Evolutionary conservation across 1,140 invertebrate species (phyloP).

Genomic region (Ylistrum balloti): DNA sequence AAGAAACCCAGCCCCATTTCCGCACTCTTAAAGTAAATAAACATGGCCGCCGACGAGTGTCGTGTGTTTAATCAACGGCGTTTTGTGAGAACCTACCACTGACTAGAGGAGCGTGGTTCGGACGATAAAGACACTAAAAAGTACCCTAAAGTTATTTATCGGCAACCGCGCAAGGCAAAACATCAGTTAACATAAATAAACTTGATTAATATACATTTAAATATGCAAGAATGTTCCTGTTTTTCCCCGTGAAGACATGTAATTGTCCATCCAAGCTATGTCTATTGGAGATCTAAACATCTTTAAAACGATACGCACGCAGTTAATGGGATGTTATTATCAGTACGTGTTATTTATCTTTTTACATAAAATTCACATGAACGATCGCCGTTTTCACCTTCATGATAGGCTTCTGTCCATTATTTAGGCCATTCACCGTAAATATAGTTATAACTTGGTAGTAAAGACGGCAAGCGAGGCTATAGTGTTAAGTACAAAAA

Average conservation of each 20-base stretch:
- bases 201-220: slow-evolving; percentile 12
- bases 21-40: slow-evolving; percentile 18
- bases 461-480: too few species aligned
- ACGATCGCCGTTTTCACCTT: too few species aligned
- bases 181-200: neutral
- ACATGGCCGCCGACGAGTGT: neutral
- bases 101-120: neutral
- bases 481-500: too few species aligned
- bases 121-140: neutral
- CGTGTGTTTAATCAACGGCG: neutral
- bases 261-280: neutral
- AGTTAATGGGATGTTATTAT: too few species aligned
- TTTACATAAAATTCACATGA: too few species aligned
- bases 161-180: neutral
- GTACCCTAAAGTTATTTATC: neutral
- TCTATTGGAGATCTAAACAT: neutral
- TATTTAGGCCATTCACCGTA: too few species aligned
- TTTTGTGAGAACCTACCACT: slow-evolving; percentile 2
- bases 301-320: neutral
- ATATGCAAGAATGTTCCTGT: neutral
- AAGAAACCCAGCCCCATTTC: slow-evolving; percentile 6
- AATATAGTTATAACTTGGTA: too few species aligned
- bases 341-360: too few species aligned
- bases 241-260: neutral
- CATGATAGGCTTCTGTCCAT: too few species aligned